Conservation (phyloP, 2,888 invertebrate genomes). For the Pyrgus malvae region DNA sequence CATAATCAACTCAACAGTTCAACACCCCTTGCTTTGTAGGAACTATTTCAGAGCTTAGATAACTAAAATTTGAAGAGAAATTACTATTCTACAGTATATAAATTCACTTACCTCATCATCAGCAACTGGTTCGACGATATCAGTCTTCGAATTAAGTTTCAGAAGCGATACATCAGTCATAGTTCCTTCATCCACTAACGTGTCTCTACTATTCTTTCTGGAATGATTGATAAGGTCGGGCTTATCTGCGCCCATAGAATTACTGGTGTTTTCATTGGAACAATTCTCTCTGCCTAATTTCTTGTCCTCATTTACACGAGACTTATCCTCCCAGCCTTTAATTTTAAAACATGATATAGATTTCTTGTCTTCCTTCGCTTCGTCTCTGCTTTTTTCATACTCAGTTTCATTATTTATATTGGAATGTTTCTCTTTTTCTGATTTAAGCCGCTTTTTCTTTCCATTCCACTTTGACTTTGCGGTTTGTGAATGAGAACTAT, state of each 20-base stretch:
- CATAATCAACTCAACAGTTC: slow-evolving; percentile 56
- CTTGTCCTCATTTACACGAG: slow-evolving; percentile 62
- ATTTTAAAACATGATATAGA: slow-evolving; percentile 77
- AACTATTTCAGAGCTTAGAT: too few species aligned
- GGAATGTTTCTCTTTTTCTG: slow-evolving; percentile 48
- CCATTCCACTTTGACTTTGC: slow-evolving; percentile 68
- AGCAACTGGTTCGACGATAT: slow-evolving; percentile 53
- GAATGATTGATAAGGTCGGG: slow-evolving; percentile 71
- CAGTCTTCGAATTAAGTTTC: slow-evolving; percentile 31
- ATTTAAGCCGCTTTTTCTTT: slow-evolving; percentile 73
- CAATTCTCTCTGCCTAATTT: slow-evolving; percentile 68
- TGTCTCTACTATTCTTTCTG: slow-evolving; percentile 58
- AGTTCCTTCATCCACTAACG: slow-evolving; percentile 60
- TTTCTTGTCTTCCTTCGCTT: slow-evolving; percentile 67
- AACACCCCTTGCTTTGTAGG: too few species aligned
- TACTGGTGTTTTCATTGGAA: slow-evolving; percentile 70
- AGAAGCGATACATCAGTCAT: slow-evolving; percentile 50
- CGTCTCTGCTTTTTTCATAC: slow-evolving; percentile 60
- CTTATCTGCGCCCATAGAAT: slow-evolving; percentile 59
- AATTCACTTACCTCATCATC: slow-evolving; percentile 26
- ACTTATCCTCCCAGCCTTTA: slow-evolving; percentile 69
- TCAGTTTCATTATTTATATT: slow-evolving; percentile 49
- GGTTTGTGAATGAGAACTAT: slow-evolving; percentile 65
- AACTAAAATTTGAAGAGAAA: too few species aligned
- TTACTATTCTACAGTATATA: not conserved